Conservation (phyloP, 2,797 vertebrate species). For the Mormyrus hasselquistii region DNA sequence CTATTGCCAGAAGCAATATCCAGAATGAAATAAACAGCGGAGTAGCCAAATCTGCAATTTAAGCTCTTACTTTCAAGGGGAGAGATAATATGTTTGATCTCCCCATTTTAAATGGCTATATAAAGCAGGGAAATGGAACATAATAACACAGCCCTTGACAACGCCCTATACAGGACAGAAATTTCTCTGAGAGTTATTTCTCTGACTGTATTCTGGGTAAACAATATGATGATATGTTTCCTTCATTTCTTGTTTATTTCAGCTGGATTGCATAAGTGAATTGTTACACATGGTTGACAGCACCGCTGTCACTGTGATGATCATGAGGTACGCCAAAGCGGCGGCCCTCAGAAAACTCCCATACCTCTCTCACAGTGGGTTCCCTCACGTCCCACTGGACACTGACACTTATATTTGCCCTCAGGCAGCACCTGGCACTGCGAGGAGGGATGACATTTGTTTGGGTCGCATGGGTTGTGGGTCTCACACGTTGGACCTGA, state of each 20-base stretch:
- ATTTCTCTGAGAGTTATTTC: not conserved
- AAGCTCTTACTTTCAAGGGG: slow-evolving; percentile 6
- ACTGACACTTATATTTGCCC: slow-evolving; percentile 80
- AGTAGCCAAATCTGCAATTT: slow-evolving; percentile 45
- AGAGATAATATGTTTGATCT: slow-evolving; percentile 43
- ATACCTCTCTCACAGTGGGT: slow-evolving; percentile 82
- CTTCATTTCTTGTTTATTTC: not conserved
- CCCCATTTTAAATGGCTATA: not conserved
- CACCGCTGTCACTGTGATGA: not conserved
- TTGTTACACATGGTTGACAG: not conserved
- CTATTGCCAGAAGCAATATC: slow-evolving; percentile 46
- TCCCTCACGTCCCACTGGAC: slow-evolving; percentile 84
- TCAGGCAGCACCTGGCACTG: slow-evolving; percentile 79
- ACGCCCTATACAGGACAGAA: not conserved
- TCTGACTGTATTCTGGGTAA: not conserved
- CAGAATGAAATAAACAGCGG: slow-evolving; percentile 40
- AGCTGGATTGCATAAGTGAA: not conserved
- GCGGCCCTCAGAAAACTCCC: not conserved
- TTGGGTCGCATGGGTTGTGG: slow-evolving; percentile 80
- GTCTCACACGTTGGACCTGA: slow-evolving; percentile 83
- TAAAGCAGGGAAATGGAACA: not conserved
- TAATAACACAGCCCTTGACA: not conserved
- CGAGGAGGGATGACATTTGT: slow-evolving; percentile 76
- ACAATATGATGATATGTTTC: not conserved
- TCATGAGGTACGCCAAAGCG: not conserved